phyloP scores from a whole-genome alignment of 2,797 vertebrate species.

The Iguana delicatissima region DNA sequence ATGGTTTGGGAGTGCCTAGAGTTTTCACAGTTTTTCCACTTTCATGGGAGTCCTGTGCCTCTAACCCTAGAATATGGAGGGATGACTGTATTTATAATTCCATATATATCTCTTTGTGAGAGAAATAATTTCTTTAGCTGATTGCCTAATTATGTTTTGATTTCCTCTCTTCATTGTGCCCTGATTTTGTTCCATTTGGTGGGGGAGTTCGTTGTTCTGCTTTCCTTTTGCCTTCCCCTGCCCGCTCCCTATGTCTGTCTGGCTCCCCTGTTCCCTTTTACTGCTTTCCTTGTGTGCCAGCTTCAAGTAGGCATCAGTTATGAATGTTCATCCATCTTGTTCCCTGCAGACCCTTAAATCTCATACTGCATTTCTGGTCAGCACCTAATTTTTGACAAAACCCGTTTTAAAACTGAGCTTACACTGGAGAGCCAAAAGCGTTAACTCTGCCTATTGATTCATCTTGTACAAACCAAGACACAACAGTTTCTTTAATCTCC shows the following conservation, averaged over 20 bases:
- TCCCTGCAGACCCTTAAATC: not conserved
- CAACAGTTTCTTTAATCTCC: not conserved
- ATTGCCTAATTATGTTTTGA: not conserved
- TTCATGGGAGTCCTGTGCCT: no score
- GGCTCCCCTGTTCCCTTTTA: not conserved
- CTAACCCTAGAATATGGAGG: no score
- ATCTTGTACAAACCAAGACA: not conserved
- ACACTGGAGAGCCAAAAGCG: not conserved
- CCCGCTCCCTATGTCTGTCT: not conserved
- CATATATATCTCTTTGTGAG: no score
- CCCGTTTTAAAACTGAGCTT: not conserved
- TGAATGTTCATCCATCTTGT: not conserved
- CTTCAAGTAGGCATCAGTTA: not conserved
- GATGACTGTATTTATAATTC: no score
- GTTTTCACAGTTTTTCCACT: no score
- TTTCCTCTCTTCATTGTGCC: not conserved
- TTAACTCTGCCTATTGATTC: not conserved
- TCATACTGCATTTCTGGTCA: not conserved
- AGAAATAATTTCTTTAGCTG: not conserved
- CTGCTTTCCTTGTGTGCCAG: not conserved
- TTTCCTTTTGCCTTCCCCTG: not conserved
- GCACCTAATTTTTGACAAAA: not conserved
- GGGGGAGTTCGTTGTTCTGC: not conserved
- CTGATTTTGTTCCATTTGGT: not conserved
- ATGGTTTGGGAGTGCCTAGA: no score